Percentiles rank a stretch among this genome's conserved stretches.
phyloP scores from a whole-genome alignment of 2,113 vertebrate genomes.

The Phoenicopterus ruber region DNA sequence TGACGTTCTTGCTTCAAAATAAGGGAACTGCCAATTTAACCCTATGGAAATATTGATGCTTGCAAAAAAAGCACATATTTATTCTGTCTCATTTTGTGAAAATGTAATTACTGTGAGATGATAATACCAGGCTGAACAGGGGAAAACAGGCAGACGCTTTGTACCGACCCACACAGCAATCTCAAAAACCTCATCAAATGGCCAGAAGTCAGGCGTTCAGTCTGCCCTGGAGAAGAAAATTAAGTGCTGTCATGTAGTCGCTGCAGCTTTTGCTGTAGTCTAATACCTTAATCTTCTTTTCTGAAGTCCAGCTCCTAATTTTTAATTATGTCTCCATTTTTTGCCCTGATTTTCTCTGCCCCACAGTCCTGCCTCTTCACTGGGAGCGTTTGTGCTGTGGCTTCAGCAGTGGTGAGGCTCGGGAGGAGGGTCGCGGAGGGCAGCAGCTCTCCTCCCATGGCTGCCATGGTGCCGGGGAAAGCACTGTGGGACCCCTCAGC shows the following conservation, averaged over 20 bases:
- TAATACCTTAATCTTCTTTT: conserved; percentile 63
- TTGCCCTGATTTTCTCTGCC: not conserved
- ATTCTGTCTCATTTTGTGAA: not conserved
- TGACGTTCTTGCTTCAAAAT: not conserved
- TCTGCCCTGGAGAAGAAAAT: not conserved
- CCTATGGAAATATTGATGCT: not conserved
- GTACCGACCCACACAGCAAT: not conserved
- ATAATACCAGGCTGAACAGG: not conserved
- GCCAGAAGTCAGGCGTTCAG: not conserved
- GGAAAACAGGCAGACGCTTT: not conserved
- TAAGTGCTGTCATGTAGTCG: not conserved
- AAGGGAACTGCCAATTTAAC: not conserved
- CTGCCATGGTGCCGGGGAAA: not conserved
- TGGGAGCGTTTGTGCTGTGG: not conserved
- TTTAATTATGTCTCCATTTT: conserved; percentile 21
- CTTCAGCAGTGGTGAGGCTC: not conserved
- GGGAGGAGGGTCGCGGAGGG: not conserved
- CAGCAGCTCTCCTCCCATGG: not conserved
- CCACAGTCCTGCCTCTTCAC: not conserved
- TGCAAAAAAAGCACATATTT: not conserved
- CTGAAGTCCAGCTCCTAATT: not conserved
- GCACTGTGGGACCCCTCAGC: not conserved
- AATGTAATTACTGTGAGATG: not conserved
- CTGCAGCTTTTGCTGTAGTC: not conserved
- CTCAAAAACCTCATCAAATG: not conserved